Evolutionary conservation across 2,113 vertebrate species (phyloP), one percentile per base, ranked within the genome.

Genomic region (Paramormyrops kingsleyae): DNA sequence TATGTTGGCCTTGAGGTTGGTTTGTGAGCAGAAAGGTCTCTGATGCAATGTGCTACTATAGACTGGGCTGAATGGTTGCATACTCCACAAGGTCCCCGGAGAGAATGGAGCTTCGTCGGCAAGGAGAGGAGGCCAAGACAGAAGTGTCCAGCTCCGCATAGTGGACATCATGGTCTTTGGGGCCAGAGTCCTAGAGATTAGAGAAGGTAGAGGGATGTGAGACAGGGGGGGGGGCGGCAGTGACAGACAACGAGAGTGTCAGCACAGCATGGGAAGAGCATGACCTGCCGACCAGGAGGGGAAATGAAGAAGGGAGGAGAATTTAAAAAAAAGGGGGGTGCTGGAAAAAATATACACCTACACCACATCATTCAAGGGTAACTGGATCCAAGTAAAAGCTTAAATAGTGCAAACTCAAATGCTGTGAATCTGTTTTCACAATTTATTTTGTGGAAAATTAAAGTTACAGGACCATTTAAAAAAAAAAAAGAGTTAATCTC

Each of bases 101-200:
- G 90, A 92, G 96, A 95, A 96, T 94, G 88, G 96, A 96, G 92
- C 92, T 97, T 95, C 94, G 94, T 66, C 94, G 96, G 93, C 95
- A 96, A 94, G 96, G 96, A 92, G 94, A 93, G 77, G 96, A 97
- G 93, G 96, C 96, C 96, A 98, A 96, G 95, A 97, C 96, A 90
- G 97, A 96, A 89, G 97, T 97, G 95, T 99, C 98, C 97, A 98
- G 97, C 95, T 99, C 97, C 91, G 97, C 97, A 90, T 98, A 98
- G 95, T 97, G 97, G 95, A 97, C 94, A 92, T 98, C 96, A 92
- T 95, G 95, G 95, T 98, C 97, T 96, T 95, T 97, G 95, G 96
- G 96, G 94, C 94, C 96, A 93, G 96, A 95, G 93, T 94, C 97
- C 98, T 99, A 95, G 96, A 96, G 96, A 97, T 95, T 95, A 97